A percentile compares a stretch with the other conserved stretches of the same genome.
Evolutionary conservation across 2,113 vertebrate genomes (phyloP).

Genomic region (Syrmaticus mikado): DNA sequence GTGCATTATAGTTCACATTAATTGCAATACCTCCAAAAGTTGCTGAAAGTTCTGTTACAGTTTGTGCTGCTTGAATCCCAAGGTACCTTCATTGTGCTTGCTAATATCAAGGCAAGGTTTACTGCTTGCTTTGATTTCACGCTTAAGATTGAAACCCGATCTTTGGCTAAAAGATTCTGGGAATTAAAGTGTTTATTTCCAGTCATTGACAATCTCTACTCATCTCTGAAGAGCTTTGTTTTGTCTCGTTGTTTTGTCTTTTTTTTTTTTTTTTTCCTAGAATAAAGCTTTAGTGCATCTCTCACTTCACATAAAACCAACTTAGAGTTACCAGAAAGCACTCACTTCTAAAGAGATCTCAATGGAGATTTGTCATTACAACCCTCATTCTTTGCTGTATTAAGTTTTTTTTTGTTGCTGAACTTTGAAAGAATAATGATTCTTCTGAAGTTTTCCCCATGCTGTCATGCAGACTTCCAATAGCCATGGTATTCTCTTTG

Average conservation of each 20-base stretch:
- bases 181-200: constrained; percentile 19
- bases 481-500: background rate
- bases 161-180: constrained; percentile 23
- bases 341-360: background rate
- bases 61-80: background rate
- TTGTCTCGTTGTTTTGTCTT: background rate
- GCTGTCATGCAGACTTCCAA: background rate
- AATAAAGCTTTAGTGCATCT: background rate
- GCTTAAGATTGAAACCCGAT: background rate
- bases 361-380: background rate
- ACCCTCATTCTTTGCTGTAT: background rate
- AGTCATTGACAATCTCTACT: background rate
- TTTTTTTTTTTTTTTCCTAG: background rate
- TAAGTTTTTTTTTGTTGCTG: background rate
- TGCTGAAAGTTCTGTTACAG: background rate
- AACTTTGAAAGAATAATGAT: rapidly evolving
- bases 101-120: background rate
- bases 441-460: too few relatives aligned
- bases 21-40: background rate
- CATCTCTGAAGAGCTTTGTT: background rate
- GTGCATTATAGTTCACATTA: background rate
- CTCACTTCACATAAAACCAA: background rate
- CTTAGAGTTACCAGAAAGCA: background rate
- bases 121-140: background rate
- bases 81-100: background rate